These are phyloP conservation scores for Nymphalis urticae DNA, from an alignment of 2,888 invertebrate species.

Conservation along the genomic window DNA sequence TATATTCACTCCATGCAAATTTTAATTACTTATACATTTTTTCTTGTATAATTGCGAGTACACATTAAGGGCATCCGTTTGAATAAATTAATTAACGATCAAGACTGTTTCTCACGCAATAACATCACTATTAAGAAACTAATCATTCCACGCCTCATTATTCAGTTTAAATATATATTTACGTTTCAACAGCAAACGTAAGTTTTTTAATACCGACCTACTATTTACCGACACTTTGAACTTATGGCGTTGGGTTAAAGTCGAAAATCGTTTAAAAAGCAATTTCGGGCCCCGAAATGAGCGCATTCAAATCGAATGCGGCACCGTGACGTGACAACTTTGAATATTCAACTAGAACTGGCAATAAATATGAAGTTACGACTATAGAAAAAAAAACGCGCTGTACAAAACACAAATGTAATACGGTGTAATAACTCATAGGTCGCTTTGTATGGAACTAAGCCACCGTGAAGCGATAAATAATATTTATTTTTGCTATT, in stretches of 20 bases:
- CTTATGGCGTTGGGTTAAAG: background rate
- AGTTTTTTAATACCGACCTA: background rate
- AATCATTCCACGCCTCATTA: conserved; percentile 24
- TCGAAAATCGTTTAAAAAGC: conserved; percentile 9
- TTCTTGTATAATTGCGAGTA: background rate
- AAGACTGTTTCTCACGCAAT: conserved; percentile 25
- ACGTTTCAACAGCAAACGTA: conserved; percentile 23
- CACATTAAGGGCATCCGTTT: conserved; percentile 9
- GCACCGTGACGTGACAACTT: conserved; percentile 72
- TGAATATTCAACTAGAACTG: conserved; percentile 76
- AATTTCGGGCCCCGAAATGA: conserved; percentile 10
- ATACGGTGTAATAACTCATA: conserved; percentile 78
- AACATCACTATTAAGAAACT: conserved; percentile 24
- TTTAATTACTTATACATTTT: conserved; percentile 6
- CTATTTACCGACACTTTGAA: background rate
- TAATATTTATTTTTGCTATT: conserved; percentile 82
- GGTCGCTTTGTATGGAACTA: conserved; percentile 78
- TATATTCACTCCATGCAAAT: conserved; percentile 1
- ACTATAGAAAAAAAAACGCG: conserved; percentile 70
- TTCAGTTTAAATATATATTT: conserved; percentile 26
- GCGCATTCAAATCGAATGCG: conserved; percentile 56
- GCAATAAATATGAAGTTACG: conserved; percentile 79
- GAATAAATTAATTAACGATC: conserved; percentile 8
- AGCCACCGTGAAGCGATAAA: conserved; percentile 82
- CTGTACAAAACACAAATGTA: conserved; percentile 75